phyloP scores from a whole-genome alignment of 2,113 vertebrate genomes.

The Chauna torquata region DNA sequence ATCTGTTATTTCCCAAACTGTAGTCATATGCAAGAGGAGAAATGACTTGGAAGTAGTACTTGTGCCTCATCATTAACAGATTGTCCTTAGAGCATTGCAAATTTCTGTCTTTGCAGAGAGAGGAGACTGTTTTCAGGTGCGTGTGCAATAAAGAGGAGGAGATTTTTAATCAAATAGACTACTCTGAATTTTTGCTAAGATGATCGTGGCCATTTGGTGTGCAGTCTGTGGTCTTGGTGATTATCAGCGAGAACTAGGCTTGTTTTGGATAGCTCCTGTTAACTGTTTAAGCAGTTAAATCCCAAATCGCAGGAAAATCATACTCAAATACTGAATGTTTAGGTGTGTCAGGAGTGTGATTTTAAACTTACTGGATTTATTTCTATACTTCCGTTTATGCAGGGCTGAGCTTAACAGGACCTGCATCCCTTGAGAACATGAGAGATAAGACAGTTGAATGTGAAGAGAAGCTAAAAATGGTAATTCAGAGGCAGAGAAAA shows the following conservation, averaged over 20 bases:
- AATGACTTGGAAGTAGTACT: not conserved
- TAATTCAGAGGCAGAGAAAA: not conserved
- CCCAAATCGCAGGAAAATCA: not conserved
- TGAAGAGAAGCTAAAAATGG: not conserved
- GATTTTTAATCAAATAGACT: not conserved
- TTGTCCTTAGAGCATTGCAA: not conserved
- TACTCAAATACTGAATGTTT: not conserved
- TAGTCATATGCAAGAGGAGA: not conserved
- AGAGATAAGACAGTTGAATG: not conserved
- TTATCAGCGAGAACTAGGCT: not conserved
- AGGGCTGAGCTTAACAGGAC: not conserved
- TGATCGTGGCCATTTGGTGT: not conserved
- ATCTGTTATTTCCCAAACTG: not conserved
- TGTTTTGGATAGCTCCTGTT: not conserved
- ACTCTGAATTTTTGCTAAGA: not conserved
- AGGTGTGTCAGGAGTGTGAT: not conserved
- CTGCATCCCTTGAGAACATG: not conserved
- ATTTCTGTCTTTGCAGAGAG: not conserved
- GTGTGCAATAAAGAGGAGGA: not conserved
- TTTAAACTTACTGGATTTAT: not conserved
- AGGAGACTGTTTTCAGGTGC: not conserved
- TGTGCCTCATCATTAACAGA: not conserved
- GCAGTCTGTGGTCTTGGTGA: not conserved
- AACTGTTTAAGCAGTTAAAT: not conserved
- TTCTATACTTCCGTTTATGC: not conserved